phyloP scores from a whole-genome alignment of 1,140 invertebrate species.

The Anastrepha obliqua region DNA sequence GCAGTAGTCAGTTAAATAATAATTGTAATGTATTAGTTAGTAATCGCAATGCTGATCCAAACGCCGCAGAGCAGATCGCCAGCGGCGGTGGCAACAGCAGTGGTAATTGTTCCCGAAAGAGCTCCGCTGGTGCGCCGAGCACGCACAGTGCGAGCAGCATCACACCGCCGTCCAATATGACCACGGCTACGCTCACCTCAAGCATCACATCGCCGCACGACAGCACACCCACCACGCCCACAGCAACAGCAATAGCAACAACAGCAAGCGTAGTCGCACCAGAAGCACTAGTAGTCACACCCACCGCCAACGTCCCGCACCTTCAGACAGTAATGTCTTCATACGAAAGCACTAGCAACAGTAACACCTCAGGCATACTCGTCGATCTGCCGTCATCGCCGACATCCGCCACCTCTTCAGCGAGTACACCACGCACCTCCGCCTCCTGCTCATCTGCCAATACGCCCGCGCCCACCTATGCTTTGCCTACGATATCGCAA shows the following conservation, averaged over 20 bases:
- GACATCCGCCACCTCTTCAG: neutral
- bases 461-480: slow-evolving; percentile 9
- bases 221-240: slow-evolving; percentile 57
- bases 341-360: slow-evolving; percentile 17
- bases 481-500: slow-evolving; percentile 38
- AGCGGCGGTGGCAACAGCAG: slow-evolving; percentile 41
- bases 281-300: slow-evolving; percentile 38
- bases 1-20: slow-evolving; percentile 57
- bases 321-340: neutral
- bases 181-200: slow-evolving; percentile 69
- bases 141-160: slow-evolving; percentile 60
- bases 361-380: slow-evolving; percentile 47
- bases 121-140: slow-evolving; percentile 59
- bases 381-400: slow-evolving; percentile 37
- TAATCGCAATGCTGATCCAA: slow-evolving; percentile 34
- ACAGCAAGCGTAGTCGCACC: slow-evolving; percentile 4
- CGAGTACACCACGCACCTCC: slow-evolving; percentile 12
- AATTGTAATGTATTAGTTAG: slow-evolving; percentile 14
- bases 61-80: neutral
- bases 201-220: slow-evolving; percentile 53
- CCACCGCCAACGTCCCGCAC: slow-evolving; percentile 39
- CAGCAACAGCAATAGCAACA: neutral
- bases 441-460: slow-evolving; percentile 8
- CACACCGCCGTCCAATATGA: slow-evolving; percentile 70
- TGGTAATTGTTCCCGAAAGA: slow-evolving; percentile 60